Conservation (phyloP, 1,140 invertebrate genomes). For the Lepeophtheirus salmonis region DNA sequence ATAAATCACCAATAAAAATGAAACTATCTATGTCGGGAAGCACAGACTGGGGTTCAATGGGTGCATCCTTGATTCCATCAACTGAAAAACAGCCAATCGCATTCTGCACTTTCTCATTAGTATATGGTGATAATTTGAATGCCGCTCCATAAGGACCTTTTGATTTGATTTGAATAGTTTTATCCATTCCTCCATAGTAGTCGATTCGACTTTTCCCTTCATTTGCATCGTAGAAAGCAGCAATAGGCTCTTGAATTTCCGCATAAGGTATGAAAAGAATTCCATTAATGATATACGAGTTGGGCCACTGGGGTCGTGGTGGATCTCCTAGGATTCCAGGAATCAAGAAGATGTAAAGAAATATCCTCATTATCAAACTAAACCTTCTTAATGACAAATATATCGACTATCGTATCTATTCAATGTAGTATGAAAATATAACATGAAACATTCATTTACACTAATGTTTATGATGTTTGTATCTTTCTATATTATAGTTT, state of each 20-base stretch:
- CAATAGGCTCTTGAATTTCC: slow-evolving; percentile 63
- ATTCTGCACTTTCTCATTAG: slow-evolving; percentile 49
- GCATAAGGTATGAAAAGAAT: slow-evolving; percentile 72
- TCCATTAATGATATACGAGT: slow-evolving; percentile 49
- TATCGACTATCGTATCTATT: too few relatives aligned
- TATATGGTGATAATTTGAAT: slow-evolving; percentile 44
- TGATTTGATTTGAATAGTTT: slow-evolving; percentile 13
- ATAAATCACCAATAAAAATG: slow-evolving; percentile 22
- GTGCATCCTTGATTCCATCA: slow-evolving; percentile 45
- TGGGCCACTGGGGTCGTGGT: slow-evolving; percentile 10
- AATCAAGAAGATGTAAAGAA: not conserved
- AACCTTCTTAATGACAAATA: not conserved
- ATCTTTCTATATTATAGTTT: too few relatives aligned
- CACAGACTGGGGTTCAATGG: slow-evolving; percentile 49
- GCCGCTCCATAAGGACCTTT: slow-evolving; percentile 18
- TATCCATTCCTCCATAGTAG: slow-evolving; percentile 61
- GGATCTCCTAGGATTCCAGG: not conserved
- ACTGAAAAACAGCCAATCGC: slow-evolving; percentile 59
- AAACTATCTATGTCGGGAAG: slow-evolving; percentile 62
- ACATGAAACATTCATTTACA: too few relatives aligned
- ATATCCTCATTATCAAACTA: not conserved
- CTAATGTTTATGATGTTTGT: too few relatives aligned
- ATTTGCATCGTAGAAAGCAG: slow-evolving; percentile 58
- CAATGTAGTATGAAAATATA: too few relatives aligned
- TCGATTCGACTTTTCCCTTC: slow-evolving; percentile 64